A percentile compares a stretch with the other conserved stretches of the same genome.
Evolutionary conservation across 1,140 invertebrate species (phyloP).

Genomic region (Drosophila santomea): DNA sequence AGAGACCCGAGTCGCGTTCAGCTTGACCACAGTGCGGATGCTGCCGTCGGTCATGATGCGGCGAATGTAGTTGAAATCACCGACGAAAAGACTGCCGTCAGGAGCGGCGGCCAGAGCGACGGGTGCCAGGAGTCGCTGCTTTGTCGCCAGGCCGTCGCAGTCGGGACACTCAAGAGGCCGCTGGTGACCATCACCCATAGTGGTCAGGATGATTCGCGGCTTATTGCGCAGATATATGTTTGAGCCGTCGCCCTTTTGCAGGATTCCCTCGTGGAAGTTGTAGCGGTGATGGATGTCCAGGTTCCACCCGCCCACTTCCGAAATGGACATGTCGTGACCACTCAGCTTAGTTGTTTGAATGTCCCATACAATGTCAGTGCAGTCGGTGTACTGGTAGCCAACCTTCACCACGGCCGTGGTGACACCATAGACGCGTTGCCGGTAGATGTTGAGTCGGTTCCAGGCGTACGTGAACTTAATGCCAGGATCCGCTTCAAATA

Average conservation of each 20-base stretch:
- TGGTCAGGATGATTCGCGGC: constrained; percentile 95
- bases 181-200: constrained; percentile 96
- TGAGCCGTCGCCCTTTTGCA: constrained; percentile 98
- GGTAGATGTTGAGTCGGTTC: constrained; percentile 98
- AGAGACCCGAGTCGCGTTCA: constrained; percentile 96
- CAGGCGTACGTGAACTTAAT: constrained; percentile 98
- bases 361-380: constrained; percentile 97
- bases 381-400: constrained; percentile 97
- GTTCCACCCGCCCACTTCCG: constrained; percentile 98
- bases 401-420: constrained; percentile 97
- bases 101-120: constrained; percentile 95
- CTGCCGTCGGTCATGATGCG: constrained; percentile 95
- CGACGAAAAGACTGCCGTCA: constrained; percentile 97
- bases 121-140: constrained; percentile 94
- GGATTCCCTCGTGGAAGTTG: constrained; percentile 98
- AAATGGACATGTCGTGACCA: constrained; percentile 98
- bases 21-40: constrained; percentile 93
- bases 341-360: constrained; percentile 97
- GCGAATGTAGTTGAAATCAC: constrained; percentile 97
- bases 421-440: constrained; percentile 96
- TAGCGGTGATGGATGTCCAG: constrained; percentile 98
- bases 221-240: constrained; percentile 98
- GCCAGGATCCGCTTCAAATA: constrained; percentile 97
- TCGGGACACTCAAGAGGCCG: constrained; percentile 92
- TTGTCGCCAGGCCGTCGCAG: constrained; percentile 93